A percentile compares a stretch with the other conserved stretches of the same genome.
These are phyloP conservation scores for Oreocharis arfaki DNA, from an alignment of 2,113 vertebrate genomes.

Conservation along the genomic window DNA sequence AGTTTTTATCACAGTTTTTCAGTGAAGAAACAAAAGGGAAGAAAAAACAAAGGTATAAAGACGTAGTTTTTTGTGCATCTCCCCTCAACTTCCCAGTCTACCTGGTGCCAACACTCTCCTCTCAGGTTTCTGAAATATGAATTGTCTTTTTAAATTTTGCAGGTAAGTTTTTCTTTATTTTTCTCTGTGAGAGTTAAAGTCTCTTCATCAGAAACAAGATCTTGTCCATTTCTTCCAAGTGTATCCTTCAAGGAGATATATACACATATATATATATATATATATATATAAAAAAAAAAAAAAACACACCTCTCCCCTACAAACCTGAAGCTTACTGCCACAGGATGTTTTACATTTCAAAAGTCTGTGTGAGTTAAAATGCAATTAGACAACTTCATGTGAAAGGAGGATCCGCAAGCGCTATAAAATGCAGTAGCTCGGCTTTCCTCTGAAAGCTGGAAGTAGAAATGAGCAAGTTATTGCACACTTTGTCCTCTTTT, in stretches of 20 bases:
- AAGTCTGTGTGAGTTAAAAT: background rate
- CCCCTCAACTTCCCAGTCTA: background rate
- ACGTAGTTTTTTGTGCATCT: accelerated
- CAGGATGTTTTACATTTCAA: conserved; percentile 2
- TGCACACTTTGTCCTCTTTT: background rate
- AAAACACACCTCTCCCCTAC: background rate
- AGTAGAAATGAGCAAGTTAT: background rate
- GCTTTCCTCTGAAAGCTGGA: background rate
- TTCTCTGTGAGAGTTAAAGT: background rate
- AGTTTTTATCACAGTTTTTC: background rate
- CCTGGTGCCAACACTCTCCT: background rate
- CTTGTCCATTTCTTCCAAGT: background rate
- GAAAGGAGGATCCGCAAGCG: background rate
- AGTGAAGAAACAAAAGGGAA: background rate
- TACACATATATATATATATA: too few relatives aligned
- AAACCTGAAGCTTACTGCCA: background rate
- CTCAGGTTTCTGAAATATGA: background rate
- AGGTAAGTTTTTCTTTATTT: background rate
- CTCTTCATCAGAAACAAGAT: background rate
- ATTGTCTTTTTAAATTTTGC: background rate
- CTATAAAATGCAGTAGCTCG: background rate
- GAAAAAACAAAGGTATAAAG: accelerated
- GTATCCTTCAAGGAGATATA: background rate
- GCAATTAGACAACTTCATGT: background rate
- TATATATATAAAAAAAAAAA: background rate